Evolutionary conservation across 2,888 invertebrate genomes (phyloP), one percentile per base, ranked within the genome.

Genomic region (Leptinotarsa rubiginosa): DNA sequence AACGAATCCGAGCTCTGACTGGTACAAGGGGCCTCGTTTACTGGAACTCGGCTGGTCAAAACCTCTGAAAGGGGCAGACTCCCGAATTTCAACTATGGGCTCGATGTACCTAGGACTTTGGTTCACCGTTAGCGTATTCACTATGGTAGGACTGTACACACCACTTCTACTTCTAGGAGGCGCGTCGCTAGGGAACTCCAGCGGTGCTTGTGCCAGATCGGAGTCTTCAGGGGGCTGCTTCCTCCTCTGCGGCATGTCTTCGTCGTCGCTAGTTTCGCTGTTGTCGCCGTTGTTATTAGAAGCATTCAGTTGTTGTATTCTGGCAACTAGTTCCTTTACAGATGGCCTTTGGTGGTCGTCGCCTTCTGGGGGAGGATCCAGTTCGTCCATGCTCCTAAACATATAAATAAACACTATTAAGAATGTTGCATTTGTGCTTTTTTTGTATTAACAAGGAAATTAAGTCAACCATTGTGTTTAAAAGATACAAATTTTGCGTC

Each of bases 261-360:
- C 87, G 74, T 87, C 88, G 86, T 85, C 88, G 85, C 80, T 85
- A 81, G 85, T 88, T 83, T 81, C 88, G 77, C 81, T 89, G 87
- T 81, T 84, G 83, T 82, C 88, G 82, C 84, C 88, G 65, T 73
- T 72, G 22, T 76, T 70, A 31, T 77, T 78, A 7, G 74, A 72
- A 10, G 70, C 70, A 20, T 79, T 80, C 69, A 90, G 87, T 47
- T 88, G 89, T 84, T 92, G 92, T 13, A 92, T 91, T 83, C 90
- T 89, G 1, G 92, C 92, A 31, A 92, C 92, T 79, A 92, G 86
- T 82, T 92, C 92, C 81, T 92, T 92, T 0, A 92, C 92, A 0
- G 91, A 90, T 79, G 89, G 91, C 64, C 91, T 88, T 2, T 88
- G 88, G 49, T 82, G 80, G n/a, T 83, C 80, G 16, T 77, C 79